Evolutionary conservation across 2,797 vertebrate species (phyloP).

Genomic region (Botia kubotai): DNA sequence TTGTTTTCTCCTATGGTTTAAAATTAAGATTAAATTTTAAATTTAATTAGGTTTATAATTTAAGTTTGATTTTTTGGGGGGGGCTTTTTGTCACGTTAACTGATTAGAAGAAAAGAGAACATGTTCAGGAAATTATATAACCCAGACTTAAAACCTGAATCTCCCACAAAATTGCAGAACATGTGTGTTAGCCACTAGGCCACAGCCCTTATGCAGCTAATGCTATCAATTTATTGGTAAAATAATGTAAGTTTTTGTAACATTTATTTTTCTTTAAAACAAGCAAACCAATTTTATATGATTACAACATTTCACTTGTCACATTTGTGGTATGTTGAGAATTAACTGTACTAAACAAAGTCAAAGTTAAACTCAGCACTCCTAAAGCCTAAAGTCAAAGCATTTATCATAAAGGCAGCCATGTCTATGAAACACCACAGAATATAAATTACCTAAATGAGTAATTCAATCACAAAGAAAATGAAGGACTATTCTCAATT

Average conservation of each 20-base stretch:
- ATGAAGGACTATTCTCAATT: constrained; percentile 66
- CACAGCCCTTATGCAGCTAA: neutral
- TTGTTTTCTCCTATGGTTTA: too few relatives aligned
- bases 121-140: neutral
- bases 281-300: neutral
- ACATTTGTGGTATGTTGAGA: constrained; percentile 1
- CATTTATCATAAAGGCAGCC: constrained; percentile 19
- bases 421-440: constrained; percentile 30
- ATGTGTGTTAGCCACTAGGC: neutral
- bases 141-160: neutral
- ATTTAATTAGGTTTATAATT: too few relatives aligned
- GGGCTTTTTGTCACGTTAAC: too few relatives aligned
- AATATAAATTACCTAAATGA: constrained; percentile 54
- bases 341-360: constrained; percentile 18
- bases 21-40: too few relatives aligned
- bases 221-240: neutral
- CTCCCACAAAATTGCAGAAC: neutral
- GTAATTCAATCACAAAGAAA: constrained; percentile 59
- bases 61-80: too few relatives aligned
- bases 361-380: constrained; percentile 2
- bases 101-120: neutral
- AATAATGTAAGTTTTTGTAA: neutral
- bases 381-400: constrained; percentile 17
- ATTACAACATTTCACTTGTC: constrained; percentile 8
- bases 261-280: neutral